Percentiles rank a stretch among this genome's conserved stretches.
Conservation (phyloP, 1,140 invertebrate genomes). For the Calliopsis andreniformis region DNA sequence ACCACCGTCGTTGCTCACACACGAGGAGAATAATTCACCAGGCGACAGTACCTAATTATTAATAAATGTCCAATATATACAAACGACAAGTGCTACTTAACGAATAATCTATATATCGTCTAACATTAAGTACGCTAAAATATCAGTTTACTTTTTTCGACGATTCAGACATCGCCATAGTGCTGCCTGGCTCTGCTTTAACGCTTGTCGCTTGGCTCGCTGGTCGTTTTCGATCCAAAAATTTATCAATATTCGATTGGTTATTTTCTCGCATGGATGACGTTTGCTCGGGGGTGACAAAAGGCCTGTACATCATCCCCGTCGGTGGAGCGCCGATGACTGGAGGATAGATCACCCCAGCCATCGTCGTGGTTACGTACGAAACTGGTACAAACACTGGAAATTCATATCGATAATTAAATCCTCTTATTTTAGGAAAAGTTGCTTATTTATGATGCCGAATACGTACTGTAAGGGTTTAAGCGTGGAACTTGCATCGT, state of each 20-base stretch:
- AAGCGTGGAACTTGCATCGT: constrained; percentile 49
- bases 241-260: constrained; percentile 27
- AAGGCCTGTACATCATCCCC: constrained; percentile 79
- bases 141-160: constrained; percentile 80
- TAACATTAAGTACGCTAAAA: background rate
- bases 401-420: constrained; percentile 13
- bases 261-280: constrained; percentile 26
- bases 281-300: constrained; percentile 72
- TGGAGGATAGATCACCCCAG: constrained; percentile 82
- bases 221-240: constrained; percentile 72
- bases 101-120: background rate
- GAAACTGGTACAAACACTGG: constrained; percentile 64
- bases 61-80: background rate
- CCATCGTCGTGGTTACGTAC: constrained; percentile 73
- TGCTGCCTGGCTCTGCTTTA: constrained; percentile 85
- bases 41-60: constrained; percentile 63
- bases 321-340: constrained; percentile 75
- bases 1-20: constrained; percentile 65
- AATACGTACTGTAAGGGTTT: constrained; percentile 69
- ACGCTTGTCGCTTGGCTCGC: constrained; percentile 84
- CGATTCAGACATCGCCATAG: constrained; percentile 81
- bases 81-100: background rate
- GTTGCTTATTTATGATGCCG: background rate
- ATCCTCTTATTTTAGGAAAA: background rate
- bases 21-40: constrained; percentile 66